Base-by-base conservation (phyloP, 2,113 vertebrate genomes). In the Atrichornis clamosus region DNA sequence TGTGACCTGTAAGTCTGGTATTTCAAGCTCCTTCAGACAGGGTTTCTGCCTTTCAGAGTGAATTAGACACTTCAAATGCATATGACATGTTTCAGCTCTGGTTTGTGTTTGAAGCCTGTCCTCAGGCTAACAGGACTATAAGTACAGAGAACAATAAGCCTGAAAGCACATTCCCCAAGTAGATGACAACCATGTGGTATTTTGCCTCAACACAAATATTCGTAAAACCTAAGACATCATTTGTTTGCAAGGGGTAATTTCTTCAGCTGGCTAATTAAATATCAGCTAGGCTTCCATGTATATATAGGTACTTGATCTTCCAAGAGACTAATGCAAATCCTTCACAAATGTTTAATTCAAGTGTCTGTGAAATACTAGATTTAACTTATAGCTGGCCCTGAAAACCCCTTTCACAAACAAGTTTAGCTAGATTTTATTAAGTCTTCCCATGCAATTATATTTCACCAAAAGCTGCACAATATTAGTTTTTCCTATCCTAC, bases 11-110 rank as follows among this genome's bases (percentile, higher is more conserved):
- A 65, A 75, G 18, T 91, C 95, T 21, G 22, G 96, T 90, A 96
- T 95, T 96, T 96, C 94, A 96, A 53, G 94, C 55, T 95, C 53
- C 70, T 87, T 87, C 49, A 95, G 76, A 69, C 67, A 83, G 58
- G 11, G 10, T 33, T 80, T 86, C 62, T 94, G 55, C 73, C 49
- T 93, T 87, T 96, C 80, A 89, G 53, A 94, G 28, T 67, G 47
- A 86, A 88, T 92, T 73, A 95, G 50, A 89, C 68, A 81, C 50
- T 77, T 94, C 70, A 80, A 93, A 86, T 72, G 24, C 68, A 87
- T 24, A 87, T 76, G 64, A 28, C 73, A 59, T 56, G 33, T 41
- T 89, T 85, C 67, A 91, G 17, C 49, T 85, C 41, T 47, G 27
- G 41, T n/a, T 84, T 86, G 44, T 50, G 52, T 91, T 94, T 82